Percentiles rank a stretch among this genome's conserved stretches.
Evolutionary conservation across 2,888 invertebrate genomes (phyloP).

Genomic region (Minunthozetes semirufus): DNA sequence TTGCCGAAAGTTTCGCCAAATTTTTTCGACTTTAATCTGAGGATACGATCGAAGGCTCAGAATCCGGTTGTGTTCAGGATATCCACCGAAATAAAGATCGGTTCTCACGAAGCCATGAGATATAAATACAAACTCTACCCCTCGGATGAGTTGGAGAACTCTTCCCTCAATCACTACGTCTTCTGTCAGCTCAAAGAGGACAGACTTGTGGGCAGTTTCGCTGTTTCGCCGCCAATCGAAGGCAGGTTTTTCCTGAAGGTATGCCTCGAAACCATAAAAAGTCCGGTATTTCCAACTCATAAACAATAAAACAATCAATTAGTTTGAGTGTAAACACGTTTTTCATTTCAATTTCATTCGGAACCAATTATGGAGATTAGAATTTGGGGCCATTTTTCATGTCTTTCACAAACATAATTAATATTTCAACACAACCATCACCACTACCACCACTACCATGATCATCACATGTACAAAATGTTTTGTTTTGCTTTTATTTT

Average conservation of each 20-base stretch:
- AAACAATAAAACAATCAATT: background rate
- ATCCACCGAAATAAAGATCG: slow-evolving; percentile 44
- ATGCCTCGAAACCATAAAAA: background rate
- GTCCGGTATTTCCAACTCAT: background rate
- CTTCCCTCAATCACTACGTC: slow-evolving; percentile 45
- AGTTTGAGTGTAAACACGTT: background rate
- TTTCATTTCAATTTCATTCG: no score
- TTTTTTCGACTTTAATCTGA: slow-evolving; percentile 48
- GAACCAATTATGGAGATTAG: no score
- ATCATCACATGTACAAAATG: no score
- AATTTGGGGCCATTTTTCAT: background rate
- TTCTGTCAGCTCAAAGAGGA: slow-evolving; percentile 46
- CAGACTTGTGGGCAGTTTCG: slow-evolving; percentile 46
- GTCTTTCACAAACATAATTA: background rate
- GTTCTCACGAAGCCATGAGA: slow-evolving; percentile 44
- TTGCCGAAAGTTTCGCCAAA: slow-evolving; percentile 51
- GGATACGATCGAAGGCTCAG: slow-evolving; percentile 43
- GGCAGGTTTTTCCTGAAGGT: slow-evolving; percentile 50
- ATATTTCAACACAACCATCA: no score
- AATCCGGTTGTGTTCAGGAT: slow-evolving; percentile 44
- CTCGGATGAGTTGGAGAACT: slow-evolving; percentile 44
- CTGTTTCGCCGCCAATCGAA: slow-evolving; percentile 49
- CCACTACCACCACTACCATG: no score
- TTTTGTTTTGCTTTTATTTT: no score
- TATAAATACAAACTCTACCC: slow-evolving; percentile 47